phyloP scores from a whole-genome alignment of 2,888 invertebrate genomes.

The Nephrotoma guestfalica region DNA sequence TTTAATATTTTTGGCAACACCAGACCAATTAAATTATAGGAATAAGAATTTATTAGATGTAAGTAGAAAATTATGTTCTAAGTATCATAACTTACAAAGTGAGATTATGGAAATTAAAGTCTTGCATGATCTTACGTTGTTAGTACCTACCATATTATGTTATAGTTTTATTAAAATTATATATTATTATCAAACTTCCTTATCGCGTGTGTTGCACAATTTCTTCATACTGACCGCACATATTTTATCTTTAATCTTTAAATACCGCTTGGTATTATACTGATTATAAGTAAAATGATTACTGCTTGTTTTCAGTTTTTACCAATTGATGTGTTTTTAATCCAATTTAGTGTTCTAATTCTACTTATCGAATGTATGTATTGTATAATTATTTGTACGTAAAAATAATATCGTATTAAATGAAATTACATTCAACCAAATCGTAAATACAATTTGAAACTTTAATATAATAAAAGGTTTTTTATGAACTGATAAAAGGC shows the following conservation, averaged over 20 bases:
- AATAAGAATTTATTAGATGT: constrained; percentile 31
- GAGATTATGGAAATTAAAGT: background rate
- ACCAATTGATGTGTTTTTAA: background rate
- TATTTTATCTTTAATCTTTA: background rate
- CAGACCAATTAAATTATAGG: constrained; percentile 30
- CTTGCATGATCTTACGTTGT: too few relatives aligned
- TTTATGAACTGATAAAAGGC: background rate
- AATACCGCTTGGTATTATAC: background rate
- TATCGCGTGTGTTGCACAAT: background rate
- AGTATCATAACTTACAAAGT: background rate
- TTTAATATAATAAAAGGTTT: background rate
- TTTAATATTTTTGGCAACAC: constrained; percentile 29
- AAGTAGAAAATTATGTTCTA: constrained; percentile 16
- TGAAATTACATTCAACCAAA: background rate
- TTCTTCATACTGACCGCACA: background rate
- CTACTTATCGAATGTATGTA: background rate
- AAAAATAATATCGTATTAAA: too few relatives aligned
- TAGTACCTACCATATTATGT: background rate
- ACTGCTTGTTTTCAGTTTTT: background rate
- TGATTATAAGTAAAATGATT: background rate
- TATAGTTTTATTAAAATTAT: background rate
- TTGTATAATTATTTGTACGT: too few relatives aligned
- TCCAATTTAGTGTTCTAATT: background rate
- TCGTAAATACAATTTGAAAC: background rate
- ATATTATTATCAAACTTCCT: background rate